Base-by-base conservation (phyloP, 2,113 vertebrate genomes). In the Macquaria ambigua region DNA sequence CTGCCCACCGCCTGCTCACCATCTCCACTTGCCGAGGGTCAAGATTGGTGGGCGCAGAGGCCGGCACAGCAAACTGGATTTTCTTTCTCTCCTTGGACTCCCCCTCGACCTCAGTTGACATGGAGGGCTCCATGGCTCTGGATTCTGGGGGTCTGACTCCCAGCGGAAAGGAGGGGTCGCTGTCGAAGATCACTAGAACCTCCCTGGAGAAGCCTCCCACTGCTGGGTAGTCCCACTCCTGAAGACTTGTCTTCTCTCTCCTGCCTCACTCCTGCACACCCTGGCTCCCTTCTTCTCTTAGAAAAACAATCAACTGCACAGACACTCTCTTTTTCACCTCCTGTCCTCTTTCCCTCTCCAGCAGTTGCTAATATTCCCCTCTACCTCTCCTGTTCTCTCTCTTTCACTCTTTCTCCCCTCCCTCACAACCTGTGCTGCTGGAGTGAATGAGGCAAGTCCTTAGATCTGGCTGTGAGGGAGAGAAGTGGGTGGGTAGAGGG, bases 1-100 rank as follows among this genome's bases (percentile, higher is more conserved):
- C 67, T 73, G 59, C 52, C 73, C 48, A 31, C 18, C 1, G 43
- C 62, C 70, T 84, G 83, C 96, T 96, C 95, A 99, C 98, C 98
- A 98, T 98, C 95, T 99, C 98, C 70, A 99, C 97, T 89, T 98
- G 97, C 76, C 97, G 96, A 31, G 97, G 97, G 94, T 98, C 98
- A 94, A 99, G 96, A 89, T 98, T 97, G 89, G 97, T 96, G 52
- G 97, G 96, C 23, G 94, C 96, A 1, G 94, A 91, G 1, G 96
- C 84, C 0, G 97, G 97, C 82, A 97, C 96, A 0, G 97, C 97
- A 83, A 99, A 99, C 68, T 98, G 97, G 94, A 99, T 99, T 95
- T 98, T 99, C 95, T 96, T 98, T 87, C 96, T 96, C 88, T 98
- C 97, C 92, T 97, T 99, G 91, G 92, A 84, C 87, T 97, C 96